Conservation (phyloP, 2,113 vertebrate species). For the Notechis scutatus region DNA sequence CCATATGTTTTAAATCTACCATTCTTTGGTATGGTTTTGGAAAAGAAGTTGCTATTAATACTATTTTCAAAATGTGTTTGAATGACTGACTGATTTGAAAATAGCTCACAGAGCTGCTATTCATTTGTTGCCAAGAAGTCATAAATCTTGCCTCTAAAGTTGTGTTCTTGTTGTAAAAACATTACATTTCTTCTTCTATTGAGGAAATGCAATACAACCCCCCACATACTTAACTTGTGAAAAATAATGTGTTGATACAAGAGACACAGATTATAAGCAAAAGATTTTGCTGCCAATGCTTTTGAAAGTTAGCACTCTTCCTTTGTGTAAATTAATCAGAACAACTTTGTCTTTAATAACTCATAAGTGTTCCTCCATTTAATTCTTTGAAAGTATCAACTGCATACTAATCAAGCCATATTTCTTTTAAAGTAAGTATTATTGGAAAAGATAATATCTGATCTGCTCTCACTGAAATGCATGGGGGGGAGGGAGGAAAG, state of each 20-base stretch:
- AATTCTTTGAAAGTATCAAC: neutral
- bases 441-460: neutral
- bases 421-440: neutral
- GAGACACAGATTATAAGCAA: neutral
- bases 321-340: neutral
- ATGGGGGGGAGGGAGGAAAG: neutral
- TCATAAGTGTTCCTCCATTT: neutral
- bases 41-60: neutral
- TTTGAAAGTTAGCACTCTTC: neutral
- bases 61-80: neutral
- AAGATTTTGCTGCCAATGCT: neutral
- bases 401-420: neutral
- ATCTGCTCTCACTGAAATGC: neutral
- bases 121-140: neutral
- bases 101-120: neutral
- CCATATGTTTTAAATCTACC: neutral
- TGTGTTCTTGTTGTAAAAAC: neutral
- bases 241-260: neutral
- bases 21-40: neutral
- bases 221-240: neutral
- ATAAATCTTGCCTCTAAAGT: neutral
- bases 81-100: neutral
- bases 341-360: neutral
- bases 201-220: neutral
- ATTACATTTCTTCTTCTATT: neutral